phyloP scores from a whole-genome alignment of 53 echinoderm and acorn worm species.

The Zoroaster sp. region DNA sequence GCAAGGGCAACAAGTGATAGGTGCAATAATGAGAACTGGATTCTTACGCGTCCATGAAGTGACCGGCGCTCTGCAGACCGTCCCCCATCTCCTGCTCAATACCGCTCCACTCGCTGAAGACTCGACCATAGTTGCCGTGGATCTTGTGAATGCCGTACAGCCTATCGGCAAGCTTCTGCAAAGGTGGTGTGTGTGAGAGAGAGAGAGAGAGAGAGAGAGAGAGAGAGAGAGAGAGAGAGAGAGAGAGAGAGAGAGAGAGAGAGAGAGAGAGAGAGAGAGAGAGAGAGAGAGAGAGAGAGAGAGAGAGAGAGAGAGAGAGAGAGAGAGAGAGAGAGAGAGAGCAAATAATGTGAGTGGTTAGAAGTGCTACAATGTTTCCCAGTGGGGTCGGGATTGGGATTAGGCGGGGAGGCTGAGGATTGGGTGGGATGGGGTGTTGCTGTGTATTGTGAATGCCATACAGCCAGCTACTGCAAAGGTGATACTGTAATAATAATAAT shows the following conservation, averaged over 20 bases:
- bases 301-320: no score
- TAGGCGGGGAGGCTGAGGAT: no score
- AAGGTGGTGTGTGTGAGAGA: background rate
- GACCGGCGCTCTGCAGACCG: slow-evolving; percentile 97
- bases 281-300: no score
- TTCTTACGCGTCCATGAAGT: slow-evolving; percentile 98
- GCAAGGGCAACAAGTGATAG: background rate
- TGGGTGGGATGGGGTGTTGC: no score
- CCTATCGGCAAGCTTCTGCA: slow-evolving; percentile 89
- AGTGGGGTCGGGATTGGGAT: no score
- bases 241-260: background rate
- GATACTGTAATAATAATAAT: no score
- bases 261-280: background rate
- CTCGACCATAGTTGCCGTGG: slow-evolving; percentile 98
- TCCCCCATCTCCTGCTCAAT: slow-evolving; percentile 99
- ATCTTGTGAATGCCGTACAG: slow-evolving; percentile 98
- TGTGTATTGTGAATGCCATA: no score
- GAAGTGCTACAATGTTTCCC: no score
- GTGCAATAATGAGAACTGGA: background rate
- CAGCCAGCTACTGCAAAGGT: no score
- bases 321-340: no score
- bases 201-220: no score
- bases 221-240: background rate
- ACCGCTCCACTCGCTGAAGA: slow-evolving; percentile 99
- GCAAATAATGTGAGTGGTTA: no score